These are phyloP conservation scores for Sphinx pinastri DNA, from an alignment of 2,888 invertebrate genomes.

Conservation along the genomic window DNA sequence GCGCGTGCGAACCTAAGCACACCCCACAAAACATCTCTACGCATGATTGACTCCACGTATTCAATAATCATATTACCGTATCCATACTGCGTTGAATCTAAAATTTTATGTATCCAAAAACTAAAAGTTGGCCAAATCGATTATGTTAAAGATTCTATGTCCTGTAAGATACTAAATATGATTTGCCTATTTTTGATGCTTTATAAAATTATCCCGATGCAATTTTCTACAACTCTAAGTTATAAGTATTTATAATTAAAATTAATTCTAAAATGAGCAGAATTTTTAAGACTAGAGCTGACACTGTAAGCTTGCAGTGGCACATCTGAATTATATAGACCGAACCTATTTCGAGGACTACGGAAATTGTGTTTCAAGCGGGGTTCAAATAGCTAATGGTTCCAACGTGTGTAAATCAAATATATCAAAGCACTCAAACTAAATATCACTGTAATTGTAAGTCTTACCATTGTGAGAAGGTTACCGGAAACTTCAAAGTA, in stretches of 20 bases:
- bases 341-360: neutral
- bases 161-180: no score
- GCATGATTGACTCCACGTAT: neutral
- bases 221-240: no score
- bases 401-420: neutral
- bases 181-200: no score
- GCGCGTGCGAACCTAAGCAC: constrained; percentile 75
- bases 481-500: constrained; percentile 45
- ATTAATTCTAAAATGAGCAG: no score
- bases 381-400: neutral
- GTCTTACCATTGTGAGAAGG: constrained; percentile 34
- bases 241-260: no score
- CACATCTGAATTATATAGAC: neutral
- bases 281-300: no score
- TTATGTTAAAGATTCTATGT: no score
- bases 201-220: no score
- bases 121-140: no score
- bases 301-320: no score
- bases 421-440: constrained; percentile 7
- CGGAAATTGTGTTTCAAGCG: neutral
- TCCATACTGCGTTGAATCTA: neutral
- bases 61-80: neutral
- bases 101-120: no score
- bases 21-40: constrained; percentile 43
- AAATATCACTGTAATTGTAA: neutral